Evolutionary conservation across 37 sponge, comb jelly and placozoan genomes (phyloP), one percentile per base, ranked within the genome.

Genomic region (Cliona cf. orientalis): DNA sequence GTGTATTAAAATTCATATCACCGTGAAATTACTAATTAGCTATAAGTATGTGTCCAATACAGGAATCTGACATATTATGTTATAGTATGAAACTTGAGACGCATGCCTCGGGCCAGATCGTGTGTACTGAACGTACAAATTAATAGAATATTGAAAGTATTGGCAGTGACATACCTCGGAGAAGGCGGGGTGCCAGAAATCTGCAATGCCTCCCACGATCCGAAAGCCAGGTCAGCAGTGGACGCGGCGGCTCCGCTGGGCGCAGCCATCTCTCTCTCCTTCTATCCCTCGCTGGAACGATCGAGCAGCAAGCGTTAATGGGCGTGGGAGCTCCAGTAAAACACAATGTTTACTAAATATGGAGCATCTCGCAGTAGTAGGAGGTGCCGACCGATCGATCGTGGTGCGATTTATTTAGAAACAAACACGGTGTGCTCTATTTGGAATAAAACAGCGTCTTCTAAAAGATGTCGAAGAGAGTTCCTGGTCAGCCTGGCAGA

Each of bases 401-500:
- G 55, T 49, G 55, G 11, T 49, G 55, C 17, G 55, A 21, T 21
- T 17, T n/a, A n/a, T n/a, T n/a, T n/a, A 62, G 23, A 35, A 36
- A 36, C 38, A 6, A 67, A 23, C 11, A 68, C 12, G 69, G 69
- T 68, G 69, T 41, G 69, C 69, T 36, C 11, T 68, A 68, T 23
- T 37, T 37, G 41, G 69, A 68, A 37, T n/a, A 68, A 62, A 26
- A 25, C 23, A 26, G 6, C 28, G 11, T 9, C 28, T 12, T 34
- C 29, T n/a, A 43, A 25, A 29, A 45, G 53, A 49, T 49, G 14
- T 66, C 28, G 26, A 71, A 36, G 66, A 69, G 72, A 65, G 26
- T 75, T 67, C 80, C 89, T 41, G 81, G 79, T 36, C 68, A 74
- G 28, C 89, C 93, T 3, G 89, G 89, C 33, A 74, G 65, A 33